Percentiles rank a stretch among this genome's conserved stretches.
phyloP scores from a whole-genome alignment of 2,113 vertebrate species.

The Chaetura pelagica region DNA sequence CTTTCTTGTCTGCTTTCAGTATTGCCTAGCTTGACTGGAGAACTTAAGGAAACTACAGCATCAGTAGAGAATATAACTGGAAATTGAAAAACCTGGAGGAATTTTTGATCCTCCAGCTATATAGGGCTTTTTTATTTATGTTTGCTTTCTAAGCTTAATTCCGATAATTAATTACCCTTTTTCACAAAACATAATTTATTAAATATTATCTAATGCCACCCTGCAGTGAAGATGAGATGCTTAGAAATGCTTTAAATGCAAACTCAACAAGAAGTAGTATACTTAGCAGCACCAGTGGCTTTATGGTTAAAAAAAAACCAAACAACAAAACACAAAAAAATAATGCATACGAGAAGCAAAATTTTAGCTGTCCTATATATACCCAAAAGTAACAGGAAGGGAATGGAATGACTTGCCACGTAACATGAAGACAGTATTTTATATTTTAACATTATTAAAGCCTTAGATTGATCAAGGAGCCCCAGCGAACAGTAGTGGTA shows the following conservation, averaged over 20 bases:
- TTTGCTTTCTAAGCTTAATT: background rate
- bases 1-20: background rate
- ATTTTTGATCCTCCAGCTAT: background rate
- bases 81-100: background rate
- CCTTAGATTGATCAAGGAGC: background rate
- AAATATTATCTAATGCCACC: background rate
- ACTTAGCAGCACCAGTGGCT: background rate
- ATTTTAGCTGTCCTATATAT: background rate
- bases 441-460: background rate
- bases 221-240: background rate
- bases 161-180: background rate
- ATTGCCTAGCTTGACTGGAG: background rate
- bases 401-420: background rate
- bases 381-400: background rate
- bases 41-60: background rate
- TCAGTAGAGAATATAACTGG: background rate
- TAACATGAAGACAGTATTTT: background rate
- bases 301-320: background rate
- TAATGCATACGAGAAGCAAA: rapidly evolving
- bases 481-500: background rate
- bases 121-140: background rate
- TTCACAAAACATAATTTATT: background rate
- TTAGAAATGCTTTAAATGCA: background rate
- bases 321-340: background rate
- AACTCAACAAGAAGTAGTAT: background rate